Percentiles rank a stretch among this genome's conserved stretches.
These are phyloP conservation scores for Temnothorax longispinosus DNA, from an alignment of 1,140 invertebrate genomes.

Conservation along the genomic window DNA sequence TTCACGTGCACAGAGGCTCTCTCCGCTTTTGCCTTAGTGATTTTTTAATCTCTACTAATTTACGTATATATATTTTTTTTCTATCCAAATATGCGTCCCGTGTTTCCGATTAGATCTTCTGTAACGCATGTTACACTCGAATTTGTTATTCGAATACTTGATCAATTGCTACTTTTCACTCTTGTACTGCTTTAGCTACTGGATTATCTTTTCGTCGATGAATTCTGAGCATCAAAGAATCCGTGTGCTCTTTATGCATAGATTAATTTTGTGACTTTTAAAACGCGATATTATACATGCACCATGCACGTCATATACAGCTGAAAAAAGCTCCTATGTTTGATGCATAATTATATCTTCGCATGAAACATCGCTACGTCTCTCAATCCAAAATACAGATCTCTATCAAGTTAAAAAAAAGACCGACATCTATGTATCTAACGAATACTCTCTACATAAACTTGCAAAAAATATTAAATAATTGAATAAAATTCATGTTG, in stretches of 20 bases:
- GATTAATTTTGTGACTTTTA: slow-evolving; percentile 14
- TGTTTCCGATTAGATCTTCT: neutral
- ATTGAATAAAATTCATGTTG: neutral
- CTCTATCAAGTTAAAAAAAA: neutral
- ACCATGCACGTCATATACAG: too few relatives aligned
- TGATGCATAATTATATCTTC: slow-evolving; percentile 18
- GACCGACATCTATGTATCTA: neutral
- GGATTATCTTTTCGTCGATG: neutral
- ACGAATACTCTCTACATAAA: neutral
- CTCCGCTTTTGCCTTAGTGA: slow-evolving; percentile 20
- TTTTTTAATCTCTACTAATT: slow-evolving; percentile 44
- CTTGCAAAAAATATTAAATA: neutral
- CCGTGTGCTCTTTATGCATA: neutral
- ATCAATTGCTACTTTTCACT: neutral
- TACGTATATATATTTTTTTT: neutral
- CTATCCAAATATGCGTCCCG: neutral
- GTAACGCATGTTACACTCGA: neutral
- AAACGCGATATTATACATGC: slow-evolving; percentile 35
- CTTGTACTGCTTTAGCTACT: neutral
- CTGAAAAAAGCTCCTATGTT: neutral
- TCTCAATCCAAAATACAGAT: neutral
- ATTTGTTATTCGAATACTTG: neutral
- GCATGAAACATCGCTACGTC: neutral
- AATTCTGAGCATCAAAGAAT: slow-evolving; percentile 10
- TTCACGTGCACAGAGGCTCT: neutral